Conservation (phyloP, 2,888 invertebrate genomes). For the Andrena minutula region DNA sequence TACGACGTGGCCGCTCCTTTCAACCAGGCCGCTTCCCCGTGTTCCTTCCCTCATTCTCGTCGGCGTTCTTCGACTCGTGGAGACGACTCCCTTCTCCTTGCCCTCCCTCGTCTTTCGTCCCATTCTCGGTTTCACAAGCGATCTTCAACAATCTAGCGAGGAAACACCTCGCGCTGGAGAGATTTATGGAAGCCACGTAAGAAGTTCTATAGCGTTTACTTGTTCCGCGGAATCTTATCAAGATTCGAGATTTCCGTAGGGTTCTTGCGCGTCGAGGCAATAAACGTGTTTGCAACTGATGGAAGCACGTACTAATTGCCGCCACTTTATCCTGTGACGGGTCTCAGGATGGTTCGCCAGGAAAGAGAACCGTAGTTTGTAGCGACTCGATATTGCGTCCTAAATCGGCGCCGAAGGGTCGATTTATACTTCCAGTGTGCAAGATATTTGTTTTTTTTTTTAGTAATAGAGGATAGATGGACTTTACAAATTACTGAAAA, state of each 20-base stretch:
- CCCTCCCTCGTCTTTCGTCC: constrained; percentile 38
- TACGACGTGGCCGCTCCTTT: constrained; percentile 48
- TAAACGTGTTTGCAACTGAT: constrained; percentile 57
- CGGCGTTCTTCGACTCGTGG: too few relatives aligned
- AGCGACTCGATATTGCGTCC: constrained; percentile 6
- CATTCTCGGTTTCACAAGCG: constrained; percentile 38
- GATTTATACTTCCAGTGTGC: too few relatives aligned
- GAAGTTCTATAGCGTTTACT: constrained; percentile 63
- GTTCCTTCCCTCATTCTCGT: constrained; percentile 7
- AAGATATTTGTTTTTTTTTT: background rate
- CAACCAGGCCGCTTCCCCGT: constrained; percentile 27
- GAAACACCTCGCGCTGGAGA: constrained; percentile 58
- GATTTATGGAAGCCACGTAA: constrained; percentile 65
- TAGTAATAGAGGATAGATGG: background rate
- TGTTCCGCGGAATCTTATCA: constrained; percentile 63
- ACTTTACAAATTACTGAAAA: constrained; percentile 9
- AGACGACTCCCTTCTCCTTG: constrained; percentile 8
- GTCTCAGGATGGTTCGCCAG: constrained; percentile 21
- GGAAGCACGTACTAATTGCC: constrained; percentile 54
- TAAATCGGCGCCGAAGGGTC: background rate
- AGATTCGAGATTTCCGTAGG: constrained; percentile 52
- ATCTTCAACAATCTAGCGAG: constrained; percentile 62
- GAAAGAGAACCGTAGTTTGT: background rate
- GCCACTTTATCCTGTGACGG: constrained; percentile 38
- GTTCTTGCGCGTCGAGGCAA: constrained; percentile 42